Evolutionary conservation across 2,888 invertebrate species (phyloP).

Genomic region (Platycheirus albimanus): DNA sequence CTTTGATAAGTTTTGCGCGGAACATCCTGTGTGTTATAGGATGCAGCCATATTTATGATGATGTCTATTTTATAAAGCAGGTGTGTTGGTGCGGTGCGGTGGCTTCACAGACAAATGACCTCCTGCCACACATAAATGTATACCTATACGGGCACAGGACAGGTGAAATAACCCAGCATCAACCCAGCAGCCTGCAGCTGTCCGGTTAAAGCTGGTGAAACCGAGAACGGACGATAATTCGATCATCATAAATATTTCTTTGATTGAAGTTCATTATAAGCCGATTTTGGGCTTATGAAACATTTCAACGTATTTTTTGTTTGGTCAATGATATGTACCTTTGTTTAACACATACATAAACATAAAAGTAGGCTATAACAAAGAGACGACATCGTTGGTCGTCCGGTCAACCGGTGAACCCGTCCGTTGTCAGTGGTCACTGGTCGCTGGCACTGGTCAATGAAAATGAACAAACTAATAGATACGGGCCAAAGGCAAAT

Average conservation of each 20-base stretch:
- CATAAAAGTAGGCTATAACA: not conserved
- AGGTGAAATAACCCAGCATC: not conserved
- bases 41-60: constrained; percentile 3
- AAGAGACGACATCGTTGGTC: not conserved
- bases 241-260: constrained; percentile 71
- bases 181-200: not conserved
- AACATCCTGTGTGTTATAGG: constrained; percentile 15
- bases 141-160: constrained; percentile 25
- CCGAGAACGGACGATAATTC: constrained; percentile 46
- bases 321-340: not conserved
- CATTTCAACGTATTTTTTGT: constrained; percentile 31
- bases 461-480: not conserved
- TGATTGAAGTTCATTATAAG: constrained; percentile 68
- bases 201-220: constrained; percentile 3
- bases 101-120: constrained; percentile 35
- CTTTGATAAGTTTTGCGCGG: constrained; percentile 36
- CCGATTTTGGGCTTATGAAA: constrained; percentile 58
- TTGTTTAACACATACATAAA: not conserved
- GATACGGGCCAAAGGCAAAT: constrained; percentile 45
- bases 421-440: too few species aligned
- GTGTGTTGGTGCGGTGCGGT: constrained; percentile 21
- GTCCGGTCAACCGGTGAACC: not conserved
- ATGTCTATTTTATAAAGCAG: constrained; percentile 11
- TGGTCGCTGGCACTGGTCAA: too few species aligned
- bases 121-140: not conserved